Percentiles rank a stretch among this genome's conserved stretches.
Evolutionary conservation across 1,140 invertebrate genomes (phyloP).

Genomic region (Glossosoma conforme): DNA sequence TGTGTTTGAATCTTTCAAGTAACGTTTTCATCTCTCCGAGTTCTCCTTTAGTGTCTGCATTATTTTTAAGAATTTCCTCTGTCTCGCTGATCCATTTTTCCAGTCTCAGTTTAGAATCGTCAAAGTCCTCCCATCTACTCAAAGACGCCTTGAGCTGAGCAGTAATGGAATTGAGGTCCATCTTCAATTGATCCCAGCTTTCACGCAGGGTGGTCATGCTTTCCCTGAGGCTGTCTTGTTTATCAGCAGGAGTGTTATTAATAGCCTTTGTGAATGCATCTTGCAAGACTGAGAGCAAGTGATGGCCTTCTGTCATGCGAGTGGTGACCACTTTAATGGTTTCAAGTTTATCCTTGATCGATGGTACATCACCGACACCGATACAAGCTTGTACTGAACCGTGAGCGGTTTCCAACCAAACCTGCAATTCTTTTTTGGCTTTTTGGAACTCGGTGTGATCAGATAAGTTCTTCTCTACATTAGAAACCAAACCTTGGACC

Average conservation of each 20-base stretch:
- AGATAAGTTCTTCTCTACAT: slow-evolving; percentile 80
- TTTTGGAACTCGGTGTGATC: slow-evolving; percentile 87
- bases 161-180: slow-evolving; percentile 73
- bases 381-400: slow-evolving; percentile 75
- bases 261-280: slow-evolving; percentile 81
- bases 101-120: slow-evolving; percentile 62
- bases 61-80: slow-evolving; percentile 57
- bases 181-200: slow-evolving; percentile 77
- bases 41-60: slow-evolving; percentile 71
- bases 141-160: slow-evolving; percentile 72
- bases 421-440: slow-evolving; percentile 74
- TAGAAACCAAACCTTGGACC: slow-evolving; percentile 73
- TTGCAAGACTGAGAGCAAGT: slow-evolving; percentile 71
- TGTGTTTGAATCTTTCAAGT: slow-evolving; percentile 76
- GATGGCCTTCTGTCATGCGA: slow-evolving; percentile 80
- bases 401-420: slow-evolving; percentile 74
- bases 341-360: slow-evolving; percentile 79
- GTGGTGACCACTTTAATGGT: slow-evolving; percentile 67
- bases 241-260: slow-evolving; percentile 71
- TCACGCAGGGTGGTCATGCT: slow-evolving; percentile 70
- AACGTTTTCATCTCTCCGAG: slow-evolving; percentile 87
- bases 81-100: slow-evolving; percentile 67
- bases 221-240: slow-evolving; percentile 70
- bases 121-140: slow-evolving; percentile 76
- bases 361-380: slow-evolving; percentile 71